Conservation (phyloP, 1,140 invertebrate species). For the Copidosoma floridanum region DNA sequence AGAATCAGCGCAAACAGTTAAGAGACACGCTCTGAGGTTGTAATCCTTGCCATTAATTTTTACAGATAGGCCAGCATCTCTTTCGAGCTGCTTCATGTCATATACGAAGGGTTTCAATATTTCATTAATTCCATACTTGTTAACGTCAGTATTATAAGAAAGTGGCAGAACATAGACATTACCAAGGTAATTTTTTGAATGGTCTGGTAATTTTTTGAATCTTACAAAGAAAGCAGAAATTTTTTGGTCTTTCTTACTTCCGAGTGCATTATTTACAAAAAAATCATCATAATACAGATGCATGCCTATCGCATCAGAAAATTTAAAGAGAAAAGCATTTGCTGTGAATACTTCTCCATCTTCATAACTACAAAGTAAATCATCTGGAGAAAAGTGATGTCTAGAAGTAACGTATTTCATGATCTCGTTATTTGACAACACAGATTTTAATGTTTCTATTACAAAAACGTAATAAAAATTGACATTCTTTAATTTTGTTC, state of each 20-base stretch:
- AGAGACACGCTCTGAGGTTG: background rate
- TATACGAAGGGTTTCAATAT: background rate
- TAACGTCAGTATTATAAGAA: background rate
- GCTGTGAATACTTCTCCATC: background rate
- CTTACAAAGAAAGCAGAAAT: background rate
- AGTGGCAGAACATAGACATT: background rate
- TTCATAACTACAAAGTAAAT: background rate
- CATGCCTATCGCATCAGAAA: background rate
- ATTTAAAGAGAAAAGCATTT: background rate
- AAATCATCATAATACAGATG: constrained; percentile 1
- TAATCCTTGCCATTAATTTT: background rate
- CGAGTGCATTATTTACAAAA: background rate
- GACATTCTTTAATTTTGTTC: too few relatives aligned
- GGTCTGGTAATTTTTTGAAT: background rate
- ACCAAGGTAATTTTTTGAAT: background rate
- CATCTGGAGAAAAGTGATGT: background rate
- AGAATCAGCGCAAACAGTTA: background rate
- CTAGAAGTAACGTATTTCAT: background rate
- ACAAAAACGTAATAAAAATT: background rate
- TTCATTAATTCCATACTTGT: background rate
- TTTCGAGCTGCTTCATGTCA: background rate
- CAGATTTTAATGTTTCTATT: background rate
- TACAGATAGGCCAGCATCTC: background rate
- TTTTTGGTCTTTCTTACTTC: background rate
- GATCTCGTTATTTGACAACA: background rate